A percentile compares a stretch with the other conserved stretches of the same genome.
These are phyloP conservation scores for Drosophila tripunctata DNA, from an alignment of 2,888 invertebrate species.

Conservation along the genomic window DNA sequence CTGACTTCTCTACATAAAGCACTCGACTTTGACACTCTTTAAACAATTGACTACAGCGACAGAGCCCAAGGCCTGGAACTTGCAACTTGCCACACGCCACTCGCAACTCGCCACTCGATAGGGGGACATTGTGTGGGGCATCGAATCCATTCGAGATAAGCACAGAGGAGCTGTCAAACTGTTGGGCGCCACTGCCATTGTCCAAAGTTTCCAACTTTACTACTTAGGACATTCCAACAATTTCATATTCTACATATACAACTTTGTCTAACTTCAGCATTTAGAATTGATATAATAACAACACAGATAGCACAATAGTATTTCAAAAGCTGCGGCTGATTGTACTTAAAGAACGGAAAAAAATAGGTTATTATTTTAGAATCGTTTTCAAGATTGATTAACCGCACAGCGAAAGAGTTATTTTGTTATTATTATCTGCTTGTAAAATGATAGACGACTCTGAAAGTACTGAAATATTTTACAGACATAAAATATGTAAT, in stretches of 20 bases:
- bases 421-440: too few relatives aligned
- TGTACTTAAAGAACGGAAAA: background rate
- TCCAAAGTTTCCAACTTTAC: constrained; percentile 42
- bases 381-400: too few relatives aligned
- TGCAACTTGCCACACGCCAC: background rate
- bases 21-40: constrained; percentile 79
- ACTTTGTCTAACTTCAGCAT: background rate
- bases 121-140: constrained; percentile 1
- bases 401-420: too few relatives aligned
- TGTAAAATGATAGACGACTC: background rate
- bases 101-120: background rate
- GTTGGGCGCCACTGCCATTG: constrained; percentile 43
- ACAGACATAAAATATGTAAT: background rate
- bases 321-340: background rate
- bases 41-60: constrained; percentile 63
- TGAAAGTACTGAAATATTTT: background rate
- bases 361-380: background rate
- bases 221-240: constrained; percentile 16
- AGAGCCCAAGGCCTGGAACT: constrained; percentile 23
- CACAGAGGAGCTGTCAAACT: constrained; percentile 59
- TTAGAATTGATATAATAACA: background rate
- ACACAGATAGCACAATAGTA: background rate
- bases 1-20: constrained; percentile 40
- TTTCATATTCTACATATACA: background rate
- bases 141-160: constrained; percentile 68